Conservation (phyloP, 2,888 invertebrate species). For the Tinea semifulvella region DNA sequence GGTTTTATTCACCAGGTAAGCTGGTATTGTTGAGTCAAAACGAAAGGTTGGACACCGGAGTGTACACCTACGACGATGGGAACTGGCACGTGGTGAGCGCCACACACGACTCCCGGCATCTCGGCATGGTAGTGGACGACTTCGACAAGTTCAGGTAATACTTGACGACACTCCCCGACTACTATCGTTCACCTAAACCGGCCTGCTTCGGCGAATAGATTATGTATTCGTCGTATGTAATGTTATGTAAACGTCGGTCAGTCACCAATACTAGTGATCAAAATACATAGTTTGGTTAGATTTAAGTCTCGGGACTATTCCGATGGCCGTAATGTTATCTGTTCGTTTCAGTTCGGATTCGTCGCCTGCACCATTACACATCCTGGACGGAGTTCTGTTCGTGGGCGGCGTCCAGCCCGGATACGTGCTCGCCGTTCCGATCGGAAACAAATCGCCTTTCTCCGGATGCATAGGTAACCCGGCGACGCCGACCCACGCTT, state of each 20-base stretch:
- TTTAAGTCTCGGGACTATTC: too few relatives aligned
- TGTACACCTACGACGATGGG: constrained; percentile 81
- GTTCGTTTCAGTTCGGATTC: constrained; percentile 61
- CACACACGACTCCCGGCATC: constrained; percentile 72
- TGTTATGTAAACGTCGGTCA: too few relatives aligned
- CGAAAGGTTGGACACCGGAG: constrained; percentile 69
- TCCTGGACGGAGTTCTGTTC: constrained; percentile 77
- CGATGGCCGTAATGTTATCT: too few relatives aligned
- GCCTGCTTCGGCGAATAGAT: too few relatives aligned
- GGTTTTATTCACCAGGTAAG: constrained; percentile 42
- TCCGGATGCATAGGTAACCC: constrained; percentile 80
- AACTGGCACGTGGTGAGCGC: constrained; percentile 95
- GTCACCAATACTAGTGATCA: too few relatives aligned
- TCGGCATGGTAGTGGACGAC: constrained; percentile 89
- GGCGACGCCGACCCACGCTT: too few relatives aligned
- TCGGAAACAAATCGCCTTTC: constrained; percentile 72
- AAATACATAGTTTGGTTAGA: too few relatives aligned
- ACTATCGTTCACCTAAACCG: too few relatives aligned
- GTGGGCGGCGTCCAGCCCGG: constrained; percentile 85
- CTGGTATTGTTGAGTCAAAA: constrained; percentile 76
- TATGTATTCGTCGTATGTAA: too few relatives aligned
- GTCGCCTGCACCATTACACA: constrained; percentile 66
- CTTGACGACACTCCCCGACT: too few relatives aligned
- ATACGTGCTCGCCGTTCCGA: constrained; percentile 60
- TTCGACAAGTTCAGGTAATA: constrained; percentile 73